Evolutionary conservation across 2,797 vertebrate genomes (phyloP), one percentile per base, ranked within the genome.

Genomic region (Onychomys leucogaster): DNA sequence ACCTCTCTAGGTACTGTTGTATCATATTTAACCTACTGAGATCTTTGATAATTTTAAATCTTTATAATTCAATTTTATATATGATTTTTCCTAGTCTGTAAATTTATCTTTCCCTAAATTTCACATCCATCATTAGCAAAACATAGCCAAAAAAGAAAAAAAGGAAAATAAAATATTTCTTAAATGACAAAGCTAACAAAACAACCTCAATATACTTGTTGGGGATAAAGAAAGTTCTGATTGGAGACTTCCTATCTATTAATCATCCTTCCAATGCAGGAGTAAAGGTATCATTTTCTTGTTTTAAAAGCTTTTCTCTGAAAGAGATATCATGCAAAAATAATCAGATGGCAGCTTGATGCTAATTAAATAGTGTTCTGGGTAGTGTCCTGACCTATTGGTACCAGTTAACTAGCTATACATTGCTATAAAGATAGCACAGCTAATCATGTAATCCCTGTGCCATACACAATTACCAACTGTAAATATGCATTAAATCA

Each of bases 401-500:
- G 93, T 97, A 97, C 90, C 73, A 95, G 96, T 97, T 96, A 94
- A 67, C 49, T 95, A 97, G 95, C 95, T 96, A 97, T 92, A 98
- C 96, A 55, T 98, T 98, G 97, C 92, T 92, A 95, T 84, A 96
- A 96, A 98, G 94, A 98, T 97, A 96, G 49, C 73, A 97, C 87
- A 97, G 97, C 96, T 98, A 98, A 97, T 97, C 97, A 97, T 97
- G 97, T 93, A 97, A 97, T 97, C 67, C n/a, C 78, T 94, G 67
- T 91, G 57, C 10, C 94, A 92, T 96, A 89, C 57, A 97, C 87
- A 98, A 96, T 95, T 94, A 95, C 96, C 97, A 94, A 97, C 97
- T 97, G 96, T 97, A 97, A 97, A 98, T 97, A 97, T 97, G 96
- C 84, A 97, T 98, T 98, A 97, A 98, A 98, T 98, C 98, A 90